Base-by-base conservation (phyloP, 1,140 invertebrate species). In the Sesamia nonagrioides region DNA sequence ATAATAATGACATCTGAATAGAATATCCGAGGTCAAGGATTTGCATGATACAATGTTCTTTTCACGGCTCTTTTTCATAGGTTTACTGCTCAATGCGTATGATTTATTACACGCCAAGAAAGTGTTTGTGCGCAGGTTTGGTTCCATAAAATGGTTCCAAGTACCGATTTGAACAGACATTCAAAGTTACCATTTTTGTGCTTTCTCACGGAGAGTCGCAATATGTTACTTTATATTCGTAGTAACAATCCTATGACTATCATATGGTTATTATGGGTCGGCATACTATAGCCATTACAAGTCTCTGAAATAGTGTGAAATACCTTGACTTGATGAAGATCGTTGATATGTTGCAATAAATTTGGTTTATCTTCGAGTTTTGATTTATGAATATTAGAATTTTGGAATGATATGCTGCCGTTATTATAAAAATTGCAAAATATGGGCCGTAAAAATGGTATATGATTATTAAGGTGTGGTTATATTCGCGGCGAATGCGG, bases 1-100 rank as follows among this genome's bases (percentile, higher is more conserved):
- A 91, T 92, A 92, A 89, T 91, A 88, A 88, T 84, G 89, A 88
- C 86, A 90, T 90, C 83, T 94, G 91, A 94, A 93, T 92, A 88
- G 88, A 80, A 86, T 80, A 79, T 76, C 82, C 72, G 81, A 85
- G 91, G 88, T 91, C 92, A 93, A 91, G 86, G 85, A 79, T 88
- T 84, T 86, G 56, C 77, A 63, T 78, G 74, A 83, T 81, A 87
- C 84, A 86, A 83, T 79, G 80, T 83, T 80, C 73, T 81, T 86
- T 89, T 83, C 81, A 86, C 52, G 77, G 68, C 77, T 80, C 78
- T 78, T 82, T 78, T 82, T 73, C 60, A 76, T 56, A 54, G 42
- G 48, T 82, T 80, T 77, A 79, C 33, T 77, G 71, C 76, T 79
- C 52, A 68, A 56, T 80, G 76, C 54, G 63, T 50, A 52, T 83